Conservation (phyloP, 2,113 vertebrate species). For the Dromaius novaehollandiae region DNA sequence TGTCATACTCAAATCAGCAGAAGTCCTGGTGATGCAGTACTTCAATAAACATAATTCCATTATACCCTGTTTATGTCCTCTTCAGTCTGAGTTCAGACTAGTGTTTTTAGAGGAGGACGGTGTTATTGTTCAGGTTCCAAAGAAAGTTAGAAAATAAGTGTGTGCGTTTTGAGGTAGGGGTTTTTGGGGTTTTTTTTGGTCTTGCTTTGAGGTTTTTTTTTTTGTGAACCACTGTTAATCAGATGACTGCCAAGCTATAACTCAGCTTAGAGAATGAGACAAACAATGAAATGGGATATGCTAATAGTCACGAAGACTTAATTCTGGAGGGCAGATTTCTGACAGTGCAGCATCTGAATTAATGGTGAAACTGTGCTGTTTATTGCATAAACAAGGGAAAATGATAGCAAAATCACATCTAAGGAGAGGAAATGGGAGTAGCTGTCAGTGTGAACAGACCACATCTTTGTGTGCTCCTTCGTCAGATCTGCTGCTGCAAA, state of each 20-base stretch:
- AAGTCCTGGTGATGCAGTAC: neutral
- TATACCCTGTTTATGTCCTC: accelerated
- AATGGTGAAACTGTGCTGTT: neutral
- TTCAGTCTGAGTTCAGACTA: accelerated
- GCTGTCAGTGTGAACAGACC: neutral
- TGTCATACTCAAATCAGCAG: neutral
- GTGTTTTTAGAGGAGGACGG: neutral
- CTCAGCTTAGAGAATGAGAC: neutral
- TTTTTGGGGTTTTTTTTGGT: neutral
- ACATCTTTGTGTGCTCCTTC: neutral
- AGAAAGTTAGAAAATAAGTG: neutral
- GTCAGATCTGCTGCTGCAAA: neutral
- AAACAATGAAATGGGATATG: neutral
- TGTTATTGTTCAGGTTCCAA: neutral
- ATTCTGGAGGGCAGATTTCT: neutral
- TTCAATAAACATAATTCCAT: slow-evolving; percentile 34
- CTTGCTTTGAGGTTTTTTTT: too few relatives aligned
- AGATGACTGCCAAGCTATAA: neutral
- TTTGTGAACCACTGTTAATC: accelerated
- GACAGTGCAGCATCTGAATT: neutral
- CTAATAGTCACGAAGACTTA: neutral
- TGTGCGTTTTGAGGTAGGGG: neutral
- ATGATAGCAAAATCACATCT: neutral
- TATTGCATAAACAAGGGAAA: neutral
- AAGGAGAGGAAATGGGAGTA: neutral